Evolutionary conservation across 2,113 vertebrate genomes (phyloP), one percentile per base, ranked within the genome.

Genomic region (Thymallus thymallus): DNA sequence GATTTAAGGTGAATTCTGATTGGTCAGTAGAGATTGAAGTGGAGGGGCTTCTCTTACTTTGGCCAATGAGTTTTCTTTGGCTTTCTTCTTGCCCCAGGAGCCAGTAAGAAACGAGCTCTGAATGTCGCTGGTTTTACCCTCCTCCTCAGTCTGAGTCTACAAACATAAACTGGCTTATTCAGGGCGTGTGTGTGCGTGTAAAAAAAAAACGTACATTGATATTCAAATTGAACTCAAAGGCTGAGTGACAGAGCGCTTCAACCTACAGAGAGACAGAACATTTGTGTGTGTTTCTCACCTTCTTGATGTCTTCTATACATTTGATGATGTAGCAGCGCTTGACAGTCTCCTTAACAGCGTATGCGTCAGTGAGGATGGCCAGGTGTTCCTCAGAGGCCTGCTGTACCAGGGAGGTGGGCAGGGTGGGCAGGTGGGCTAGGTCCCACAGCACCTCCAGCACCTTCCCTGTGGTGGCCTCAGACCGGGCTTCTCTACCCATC

Each of bases 291-390:
- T 6, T 56, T 65, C 88, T 86, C 85, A 99, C 97, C 96, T 96
- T 97, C 86, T 99, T 99, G 76, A 99, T 98, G 85, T 99, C 98
- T 85, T 99, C 97, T 71, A 99, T 98, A 89, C 98, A 99, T 81
- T 99, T 98, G 83, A 99, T 96, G 90, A 99, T 98, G 90, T 99
- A 99, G 87, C 88, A 96, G 88, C 94, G 95, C 87, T 99, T 99
- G 79, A 99, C 88, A 0, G 94, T 93, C 84, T 99, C 98, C 87
- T 98, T 99, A 76, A 98, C 96, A 4, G 98, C 96, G 1, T 98
- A 99, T 0, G 98, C 96, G n/a, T 99, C 98, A 30, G 97, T 98
- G 72, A 99, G 95, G 79, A 99, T 99, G 58, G 96, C 95, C 87
- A 99, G 92, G 83, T 99, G 98, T 46, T 99, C 98, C 87, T 98